A percentile compares a stretch with the other conserved stretches of the same genome.
Evolutionary conservation across 2,797 vertebrate genomes (phyloP).

Genomic region (Galaxias olidus): DNA sequence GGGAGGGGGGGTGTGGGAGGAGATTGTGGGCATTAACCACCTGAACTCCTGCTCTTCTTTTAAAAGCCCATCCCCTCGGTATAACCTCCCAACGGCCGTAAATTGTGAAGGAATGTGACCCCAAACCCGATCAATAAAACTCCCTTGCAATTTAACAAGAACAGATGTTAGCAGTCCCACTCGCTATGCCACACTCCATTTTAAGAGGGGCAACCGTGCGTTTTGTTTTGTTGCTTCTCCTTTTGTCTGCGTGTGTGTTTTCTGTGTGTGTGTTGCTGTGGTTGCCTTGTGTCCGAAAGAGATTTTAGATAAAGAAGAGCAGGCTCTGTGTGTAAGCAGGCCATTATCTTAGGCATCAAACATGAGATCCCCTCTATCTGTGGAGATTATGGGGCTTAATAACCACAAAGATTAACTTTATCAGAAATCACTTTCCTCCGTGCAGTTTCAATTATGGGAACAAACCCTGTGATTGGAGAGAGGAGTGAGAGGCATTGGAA

Average conservation of each 20-base stretch:
- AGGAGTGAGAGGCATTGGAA: slow-evolving; percentile 12
- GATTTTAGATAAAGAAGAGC: background rate
- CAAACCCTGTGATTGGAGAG: slow-evolving; percentile 24
- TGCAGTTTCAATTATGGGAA: slow-evolving; percentile 60
- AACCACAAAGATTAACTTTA: slow-evolving; percentile 59
- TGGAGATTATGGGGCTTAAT: slow-evolving; percentile 52
- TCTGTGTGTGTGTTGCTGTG: slow-evolving; percentile 2
- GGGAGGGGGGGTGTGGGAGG: slow-evolving; percentile 15
- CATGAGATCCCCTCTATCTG: slow-evolving; percentile 49
- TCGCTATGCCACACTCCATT: slow-evolving; percentile 42
- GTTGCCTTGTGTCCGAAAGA: background rate
- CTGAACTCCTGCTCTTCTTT: slow-evolving; percentile 58
- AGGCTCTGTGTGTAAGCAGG: slow-evolving; percentile 19
- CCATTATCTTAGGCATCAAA: slow-evolving; percentile 52
- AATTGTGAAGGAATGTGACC: slow-evolving; percentile 60
- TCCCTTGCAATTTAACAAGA: slow-evolving; percentile 70
- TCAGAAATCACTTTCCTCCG: slow-evolving; percentile 58
- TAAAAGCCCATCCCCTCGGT: slow-evolving; percentile 40
- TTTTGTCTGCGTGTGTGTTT: background rate
- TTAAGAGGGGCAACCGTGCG: slow-evolving; percentile 34
- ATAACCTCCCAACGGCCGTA: slow-evolving; percentile 47
- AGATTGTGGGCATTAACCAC: slow-evolving; percentile 58
- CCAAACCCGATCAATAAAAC: slow-evolving; percentile 65
- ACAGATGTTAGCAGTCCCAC: slow-evolving; percentile 65
- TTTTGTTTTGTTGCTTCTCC: slow-evolving; percentile 7